Conservation (phyloP, 2,113 vertebrate species). For the Ictalurus furcatus region DNA sequence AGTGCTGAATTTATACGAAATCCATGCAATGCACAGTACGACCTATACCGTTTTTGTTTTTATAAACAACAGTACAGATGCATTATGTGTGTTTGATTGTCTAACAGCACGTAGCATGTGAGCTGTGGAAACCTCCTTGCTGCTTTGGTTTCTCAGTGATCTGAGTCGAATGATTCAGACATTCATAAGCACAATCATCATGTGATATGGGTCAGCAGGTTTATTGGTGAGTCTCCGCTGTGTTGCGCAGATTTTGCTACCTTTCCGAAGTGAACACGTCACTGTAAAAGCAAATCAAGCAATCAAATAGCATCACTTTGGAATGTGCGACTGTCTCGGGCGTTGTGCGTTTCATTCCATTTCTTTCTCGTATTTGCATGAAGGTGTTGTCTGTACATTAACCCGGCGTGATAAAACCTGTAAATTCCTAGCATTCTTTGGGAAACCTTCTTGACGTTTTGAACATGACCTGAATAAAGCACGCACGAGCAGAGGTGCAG, state of each 20-base stretch:
- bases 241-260: neutral
- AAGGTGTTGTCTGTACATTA: neutral
- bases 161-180: slow-evolving; percentile 16
- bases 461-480: neutral
- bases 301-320: neutral
- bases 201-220: slow-evolving; percentile 16
- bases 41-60: neutral
- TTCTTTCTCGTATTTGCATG: neutral
- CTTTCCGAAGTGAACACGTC: neutral
- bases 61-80: neutral
- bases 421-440: neutral
- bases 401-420: neutral
- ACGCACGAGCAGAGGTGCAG: neutral
- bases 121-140: neutral
- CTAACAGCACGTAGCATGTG: neutral
- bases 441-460: neutral
- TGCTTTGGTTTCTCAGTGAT: slow-evolving; percentile 7
- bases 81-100: slow-evolving; percentile 8
- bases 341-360: neutral
- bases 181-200: neutral
- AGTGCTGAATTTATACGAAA: neutral
- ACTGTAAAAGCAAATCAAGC: neutral
- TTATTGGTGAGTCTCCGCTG: neutral
- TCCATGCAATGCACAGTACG: neutral
- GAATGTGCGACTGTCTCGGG: no score